phyloP scores from a whole-genome alignment of 2,113 vertebrate species.

The Prunella himalayana region DNA sequence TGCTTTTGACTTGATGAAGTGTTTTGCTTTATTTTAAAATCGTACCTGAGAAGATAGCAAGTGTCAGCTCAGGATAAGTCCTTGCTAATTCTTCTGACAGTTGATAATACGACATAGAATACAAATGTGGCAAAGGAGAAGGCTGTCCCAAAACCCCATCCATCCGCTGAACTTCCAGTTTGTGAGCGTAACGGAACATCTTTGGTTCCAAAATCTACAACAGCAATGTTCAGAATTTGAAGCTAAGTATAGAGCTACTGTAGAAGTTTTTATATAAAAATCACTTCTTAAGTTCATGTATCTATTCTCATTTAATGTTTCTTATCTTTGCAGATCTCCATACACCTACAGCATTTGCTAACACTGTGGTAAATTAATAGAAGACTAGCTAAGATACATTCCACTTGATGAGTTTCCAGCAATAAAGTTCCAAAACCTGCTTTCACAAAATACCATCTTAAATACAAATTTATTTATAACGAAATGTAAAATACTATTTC shows the following conservation, averaged over 20 bases:
- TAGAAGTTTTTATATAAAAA: neutral
- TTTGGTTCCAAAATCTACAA: constrained; percentile 94
- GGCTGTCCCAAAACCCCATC: constrained; percentile 90
- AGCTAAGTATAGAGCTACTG: neutral
- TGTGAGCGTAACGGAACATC: constrained; percentile 98
- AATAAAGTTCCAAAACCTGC: neutral
- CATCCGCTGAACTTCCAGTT: constrained; percentile 90
- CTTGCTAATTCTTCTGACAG: constrained; percentile 94
- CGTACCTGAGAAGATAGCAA: constrained; percentile 96
- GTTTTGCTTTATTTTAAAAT: neutral
- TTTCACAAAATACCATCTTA: neutral
- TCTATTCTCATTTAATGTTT: neutral
- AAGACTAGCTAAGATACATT: neutral
- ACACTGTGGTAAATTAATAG: neutral
- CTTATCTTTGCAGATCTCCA: neutral
- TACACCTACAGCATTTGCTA: neutral
- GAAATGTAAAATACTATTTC: neutral
- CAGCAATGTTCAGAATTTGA: neutral
- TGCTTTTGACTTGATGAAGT: neutral
- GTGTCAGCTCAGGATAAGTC: constrained; percentile 94
- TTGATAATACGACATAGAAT: constrained; percentile 95
- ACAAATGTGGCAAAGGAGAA: constrained; percentile 91
- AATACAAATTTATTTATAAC: neutral
- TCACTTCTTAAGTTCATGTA: neutral
- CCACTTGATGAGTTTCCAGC: neutral